A percentile compares a stretch with the other conserved stretches of the same genome.
These are phyloP conservation scores for Anaspis maculata DNA, from an alignment of 2,888 invertebrate genomes.

Conservation along the genomic window DNA sequence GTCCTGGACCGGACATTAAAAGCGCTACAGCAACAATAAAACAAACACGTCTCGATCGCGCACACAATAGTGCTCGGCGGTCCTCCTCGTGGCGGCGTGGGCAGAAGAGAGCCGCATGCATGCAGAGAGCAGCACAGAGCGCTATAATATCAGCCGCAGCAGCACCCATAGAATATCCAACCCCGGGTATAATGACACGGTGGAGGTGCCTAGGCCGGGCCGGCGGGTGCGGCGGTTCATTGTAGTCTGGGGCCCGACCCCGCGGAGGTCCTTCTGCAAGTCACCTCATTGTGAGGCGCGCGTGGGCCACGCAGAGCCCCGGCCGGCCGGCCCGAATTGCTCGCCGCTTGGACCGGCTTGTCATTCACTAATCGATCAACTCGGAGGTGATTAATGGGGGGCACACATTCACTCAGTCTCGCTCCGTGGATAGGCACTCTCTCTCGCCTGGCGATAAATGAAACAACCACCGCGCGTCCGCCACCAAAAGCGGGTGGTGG, in stretches of 20 bases:
- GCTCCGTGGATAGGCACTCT: conserved; percentile 7
- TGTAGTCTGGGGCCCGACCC: conserved; percentile 24
- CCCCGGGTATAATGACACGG: conserved; percentile 18
- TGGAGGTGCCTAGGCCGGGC: conserved; percentile 18
- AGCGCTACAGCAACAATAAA: too few relatives aligned
- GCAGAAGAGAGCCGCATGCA: too few relatives aligned
- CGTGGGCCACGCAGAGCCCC: conserved; percentile 19
- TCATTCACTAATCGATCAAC: conserved; percentile 19
- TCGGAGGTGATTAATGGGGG: conserved; percentile 15
- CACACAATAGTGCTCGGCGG: too few relatives aligned
- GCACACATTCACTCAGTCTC: too few relatives aligned
- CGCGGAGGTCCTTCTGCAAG: conserved; percentile 21
- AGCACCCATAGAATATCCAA: too few relatives aligned
- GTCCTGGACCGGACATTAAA: too few relatives aligned
- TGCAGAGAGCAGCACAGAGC: too few relatives aligned
- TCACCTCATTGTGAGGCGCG: conserved; percentile 18
- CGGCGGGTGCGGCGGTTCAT: conserved; percentile 23
- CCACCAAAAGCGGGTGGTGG: conserved; percentile 8
- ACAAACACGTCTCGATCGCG: too few relatives aligned
- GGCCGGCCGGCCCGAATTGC: conserved; percentile 1
- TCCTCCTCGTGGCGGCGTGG: too few relatives aligned
- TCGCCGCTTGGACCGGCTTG: conserved; percentile 5
- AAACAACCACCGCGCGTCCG: too few relatives aligned
- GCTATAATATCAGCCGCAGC: too few relatives aligned
- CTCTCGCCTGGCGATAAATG: too few relatives aligned